Base-by-base conservation (phyloP, 1,140 invertebrate species). In the Solen grandis region DNA sequence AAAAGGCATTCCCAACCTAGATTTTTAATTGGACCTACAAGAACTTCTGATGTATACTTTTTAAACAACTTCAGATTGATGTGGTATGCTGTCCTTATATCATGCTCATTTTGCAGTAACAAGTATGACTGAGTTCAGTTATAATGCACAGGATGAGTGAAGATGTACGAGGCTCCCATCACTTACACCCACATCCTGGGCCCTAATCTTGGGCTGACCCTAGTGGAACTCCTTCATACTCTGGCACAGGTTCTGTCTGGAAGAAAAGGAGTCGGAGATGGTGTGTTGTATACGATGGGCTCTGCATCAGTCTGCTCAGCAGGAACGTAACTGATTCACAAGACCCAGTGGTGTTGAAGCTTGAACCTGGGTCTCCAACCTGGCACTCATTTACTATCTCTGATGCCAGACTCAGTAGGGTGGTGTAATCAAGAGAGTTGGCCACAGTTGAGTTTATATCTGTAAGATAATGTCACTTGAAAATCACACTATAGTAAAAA, bases 351-450 rank as follows among this genome's bases (percentile, higher is more conserved):
- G 69, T 29, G 35, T 78, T 69, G 31, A 78, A 69, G 2, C 60
- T 55, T 0, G 62, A 27, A 8, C 38, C 38, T 27, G 66, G 62
- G 52, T 78, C 57, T 27, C 75, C 75, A 2, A 78, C 75, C 66
- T 78, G 75, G 31, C 75, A 78, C 29, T 78, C 75, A 25, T 78
- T 78, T 1, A 78, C 63, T 22, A 78, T 57, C 22, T 69, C 46
- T n/a, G 75, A 1, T 25, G 65, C 75, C n/a, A 68, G 22, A 22
- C 19, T n/a, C 5, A 78, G 36, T 1, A 78, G 54, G 41, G 52
- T 8, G 0, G 50, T 54, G 41, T 59, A 60, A n/a, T 73, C 70
- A 27, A 78, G 2, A 16, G 63, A n/a, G n/a, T 59, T 31, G 4
- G 66, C 62, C 10, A 59, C 52, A 19, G 63, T 82, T 22, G 25